Evolutionary conservation across 2,797 vertebrate genomes (phyloP), one percentile per base, ranked within the genome.

Genomic region (Coranthus polyacanthus): DNA sequence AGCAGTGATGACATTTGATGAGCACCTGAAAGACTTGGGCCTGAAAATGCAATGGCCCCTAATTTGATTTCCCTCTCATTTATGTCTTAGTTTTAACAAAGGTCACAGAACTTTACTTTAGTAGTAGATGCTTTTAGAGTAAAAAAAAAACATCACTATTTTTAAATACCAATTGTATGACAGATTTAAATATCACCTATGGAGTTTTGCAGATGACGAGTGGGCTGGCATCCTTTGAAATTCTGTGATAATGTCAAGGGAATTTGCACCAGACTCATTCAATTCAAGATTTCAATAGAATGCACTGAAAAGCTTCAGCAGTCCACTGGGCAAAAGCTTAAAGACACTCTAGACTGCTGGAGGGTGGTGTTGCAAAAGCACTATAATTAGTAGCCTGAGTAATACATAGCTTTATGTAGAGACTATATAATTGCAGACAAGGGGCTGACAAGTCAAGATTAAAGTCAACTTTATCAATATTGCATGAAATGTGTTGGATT

Each of bases 271-370:
- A 75, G 59, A 69, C 69, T 79, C 45, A 56, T 69, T 62, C 66
- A 70, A 74, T 74, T 84, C 64, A 71, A 67, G 60, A 75, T 86
- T 56, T 82, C 62, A 87, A 85, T 75, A 70, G 74, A 82, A 70
- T 21, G 42, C 34, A 36, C 4, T 82, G 76, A 78, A 84, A 74
- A 68, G 65, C 44, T 69, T 63, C 42, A 66, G 68, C 50, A 59
- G 51, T 61, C 60, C 54, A 62, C 58, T 49, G 74, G 62, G 75
- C 57, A 62, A 78, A 62, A 5, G 58, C 67, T 77, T 73, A 60
- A 76, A 85, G 53, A 76, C 42, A 59, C 62, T 65, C 45, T 29
- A 59, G 68, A 68, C 54, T 71, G 53, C 53, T 42, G 38, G 58
- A 76, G 56, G 56, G 63, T 51, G 58, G 49, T 63, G 53, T 47